Evolutionary conservation across 2,797 vertebrate genomes (phyloP), one percentile per base, ranked within the genome.

Genomic region (Triplophysa bombifrons): DNA sequence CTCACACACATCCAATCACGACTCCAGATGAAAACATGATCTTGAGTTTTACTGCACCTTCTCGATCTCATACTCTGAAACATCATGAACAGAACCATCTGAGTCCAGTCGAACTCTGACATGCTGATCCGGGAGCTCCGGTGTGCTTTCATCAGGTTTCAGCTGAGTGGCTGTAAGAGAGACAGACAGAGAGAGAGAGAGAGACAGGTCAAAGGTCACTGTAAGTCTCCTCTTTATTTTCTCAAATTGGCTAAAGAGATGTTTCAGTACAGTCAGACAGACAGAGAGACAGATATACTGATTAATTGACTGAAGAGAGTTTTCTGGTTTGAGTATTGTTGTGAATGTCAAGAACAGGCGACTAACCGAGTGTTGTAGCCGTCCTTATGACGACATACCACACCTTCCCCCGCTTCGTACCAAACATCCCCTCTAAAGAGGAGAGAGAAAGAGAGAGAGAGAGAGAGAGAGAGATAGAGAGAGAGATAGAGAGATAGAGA

Each of bases 141-240:
- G 95, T 0, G 97, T 98, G 0, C 97, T 96, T 82, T 96, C 96
- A 0, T 99, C 97, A 0, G 97, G 97, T 82, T 98, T 98, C 79
- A 98, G 90, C 87, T 96, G 95, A 0, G 94, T 97, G 53, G 96
- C 97, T 98, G 90, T 6, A 78, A 79, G 11, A 4, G 34, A 38
- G 34, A 7, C 14, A 46, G 25, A 66, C 14, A 41, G 46, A 2
- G 27, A 30, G 34, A 34, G 30, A 7, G n/a, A 46, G 25, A 61
- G 16, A 41, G 46, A 2, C 10, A 55, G 64, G 51, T 56, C 34
- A 68, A 44, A 66, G 30, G 46, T 66, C n/a, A 75, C 27, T 11
- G 4, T n/a, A 65, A 53, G 11, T n/a, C 58, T 65, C 22, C 27
- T 50, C 30, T 74, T 14, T 19, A 34, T 41, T 11, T 41, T 38